phyloP scores from a whole-genome alignment of 2,113 vertebrate species.

The Alectura lathami region DNA sequence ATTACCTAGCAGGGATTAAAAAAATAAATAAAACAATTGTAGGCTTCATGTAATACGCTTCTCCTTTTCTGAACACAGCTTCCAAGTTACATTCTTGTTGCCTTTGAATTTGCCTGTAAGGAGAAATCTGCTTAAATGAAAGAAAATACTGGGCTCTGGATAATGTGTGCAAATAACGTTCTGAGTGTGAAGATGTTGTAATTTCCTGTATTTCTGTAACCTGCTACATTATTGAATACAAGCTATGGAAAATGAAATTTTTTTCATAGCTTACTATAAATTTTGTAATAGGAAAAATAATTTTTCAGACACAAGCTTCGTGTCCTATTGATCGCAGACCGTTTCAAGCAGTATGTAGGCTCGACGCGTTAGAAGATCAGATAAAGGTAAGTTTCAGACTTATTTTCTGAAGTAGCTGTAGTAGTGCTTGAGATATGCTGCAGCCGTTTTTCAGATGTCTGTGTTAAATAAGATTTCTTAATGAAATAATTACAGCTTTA shows the following conservation, averaged over 20 bases:
- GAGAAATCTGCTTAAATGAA: background rate
- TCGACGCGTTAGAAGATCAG: slow-evolving; percentile 73
- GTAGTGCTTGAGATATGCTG: background rate
- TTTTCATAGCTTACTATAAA: background rate
- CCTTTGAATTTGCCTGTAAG: background rate
- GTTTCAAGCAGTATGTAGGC: slow-evolving; percentile 86
- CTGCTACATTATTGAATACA: background rate
- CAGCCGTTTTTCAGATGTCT: background rate
- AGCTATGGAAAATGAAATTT: background rate
- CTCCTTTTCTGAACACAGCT: background rate
- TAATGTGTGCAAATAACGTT: background rate
- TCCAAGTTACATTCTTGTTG: background rate
- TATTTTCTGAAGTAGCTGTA: background rate
- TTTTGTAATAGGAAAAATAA: slow-evolving; percentile 27
- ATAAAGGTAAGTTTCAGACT: slow-evolving; percentile 71
- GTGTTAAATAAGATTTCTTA: background rate
- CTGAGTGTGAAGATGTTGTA: background rate
- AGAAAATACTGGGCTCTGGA: background rate
- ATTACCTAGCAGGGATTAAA: background rate
- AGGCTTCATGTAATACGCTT: background rate
- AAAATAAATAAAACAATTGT: background rate
- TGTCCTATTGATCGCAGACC: slow-evolving; percentile 94
- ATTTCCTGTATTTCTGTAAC: background rate
- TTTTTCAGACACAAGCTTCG: slow-evolving; percentile 85
- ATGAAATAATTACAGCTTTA: background rate